Conservation (phyloP, 2,797 vertebrate species). For the Streptopelia turtur region DNA sequence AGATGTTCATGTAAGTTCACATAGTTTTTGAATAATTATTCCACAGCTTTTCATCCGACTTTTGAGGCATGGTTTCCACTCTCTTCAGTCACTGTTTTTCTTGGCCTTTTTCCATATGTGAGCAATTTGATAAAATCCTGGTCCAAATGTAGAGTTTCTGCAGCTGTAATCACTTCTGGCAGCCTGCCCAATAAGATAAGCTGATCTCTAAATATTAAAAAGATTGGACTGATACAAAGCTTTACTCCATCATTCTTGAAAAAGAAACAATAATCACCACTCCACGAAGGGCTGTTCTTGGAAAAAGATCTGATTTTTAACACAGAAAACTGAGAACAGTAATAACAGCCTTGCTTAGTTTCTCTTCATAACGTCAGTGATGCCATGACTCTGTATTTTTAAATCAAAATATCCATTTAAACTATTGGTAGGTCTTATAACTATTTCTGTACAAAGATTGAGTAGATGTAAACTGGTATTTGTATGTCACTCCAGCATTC, state of each 20-base stretch:
- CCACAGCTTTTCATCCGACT: slow-evolving; percentile 14
- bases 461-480: background rate
- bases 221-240: background rate
- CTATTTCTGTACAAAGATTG: background rate
- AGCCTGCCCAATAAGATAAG: slow-evolving; percentile 43
- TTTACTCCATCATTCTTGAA: slow-evolving; percentile 35
- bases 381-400: background rate
- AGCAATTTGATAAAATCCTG: slow-evolving; percentile 42
- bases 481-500: background rate
- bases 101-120: slow-evolving; percentile 47
- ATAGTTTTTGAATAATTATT: slow-evolving; percentile 48
- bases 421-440: background rate
- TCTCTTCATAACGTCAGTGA: background rate
- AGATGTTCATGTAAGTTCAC: background rate
- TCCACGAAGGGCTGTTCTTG: background rate
- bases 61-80: slow-evolving; percentile 41
- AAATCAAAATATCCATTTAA: background rate
- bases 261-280: slow-evolving; percentile 23
- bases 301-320: slow-evolving; percentile 23
- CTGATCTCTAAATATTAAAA: slow-evolving; percentile 45
- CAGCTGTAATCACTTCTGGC: slow-evolving; percentile 21
- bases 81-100: slow-evolving; percentile 8
- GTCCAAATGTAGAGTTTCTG: slow-evolving; percentile 31
- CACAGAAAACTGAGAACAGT: background rate
- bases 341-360: background rate